Percentiles rank a stretch among this genome's conserved stretches.
Conservation (phyloP, 2,113 vertebrate species). For the Acanthochromis polyacanthus region DNA sequence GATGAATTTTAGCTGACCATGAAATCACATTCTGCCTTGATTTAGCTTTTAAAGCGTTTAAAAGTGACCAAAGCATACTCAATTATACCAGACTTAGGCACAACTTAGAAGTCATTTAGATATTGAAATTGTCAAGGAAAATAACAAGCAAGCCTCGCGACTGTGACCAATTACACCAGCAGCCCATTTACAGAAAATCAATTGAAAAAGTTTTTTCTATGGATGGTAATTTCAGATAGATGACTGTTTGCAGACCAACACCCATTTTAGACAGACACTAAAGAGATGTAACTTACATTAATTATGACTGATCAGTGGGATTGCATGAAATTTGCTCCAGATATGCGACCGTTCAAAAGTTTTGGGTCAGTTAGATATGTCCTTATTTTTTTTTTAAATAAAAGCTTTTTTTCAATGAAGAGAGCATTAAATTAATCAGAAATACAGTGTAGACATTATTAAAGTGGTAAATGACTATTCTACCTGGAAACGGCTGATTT, state of each 20-base stretch:
- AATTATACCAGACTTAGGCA: slow-evolving; percentile 33
- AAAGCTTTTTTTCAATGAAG: too few relatives aligned
- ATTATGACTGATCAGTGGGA: slow-evolving; percentile 30
- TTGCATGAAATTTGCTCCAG: slow-evolving; percentile 38
- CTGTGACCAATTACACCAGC: slow-evolving; percentile 43
- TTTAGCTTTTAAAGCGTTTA: slow-evolving; percentile 64
- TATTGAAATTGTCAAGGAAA: slow-evolving; percentile 45
- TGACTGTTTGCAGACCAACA: slow-evolving; percentile 15
- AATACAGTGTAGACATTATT: too few relatives aligned
- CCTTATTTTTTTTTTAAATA: too few relatives aligned
- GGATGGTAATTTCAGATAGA: slow-evolving; percentile 32
- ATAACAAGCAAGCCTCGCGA: slow-evolving; percentile 25
- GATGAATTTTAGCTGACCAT: slow-evolving; percentile 57
- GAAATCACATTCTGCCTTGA: slow-evolving; percentile 57
- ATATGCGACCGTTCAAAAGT: background rate
- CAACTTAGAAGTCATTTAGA: slow-evolving; percentile 43
- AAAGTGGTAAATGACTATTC: too few relatives aligned
- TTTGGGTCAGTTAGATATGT: too few relatives aligned
- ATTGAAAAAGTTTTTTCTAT: slow-evolving; percentile 1
- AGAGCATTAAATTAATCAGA: too few relatives aligned
- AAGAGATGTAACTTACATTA: slow-evolving; percentile 19
- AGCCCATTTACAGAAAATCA: slow-evolving; percentile 18
- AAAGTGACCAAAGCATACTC: slow-evolving; percentile 45
- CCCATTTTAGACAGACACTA: background rate
- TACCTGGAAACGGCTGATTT: too few relatives aligned